Evolutionary conservation across 1,140 invertebrate species (phyloP), one percentile per base, ranked within the genome.

Genomic region (Marisa cornuarietis): DNA sequence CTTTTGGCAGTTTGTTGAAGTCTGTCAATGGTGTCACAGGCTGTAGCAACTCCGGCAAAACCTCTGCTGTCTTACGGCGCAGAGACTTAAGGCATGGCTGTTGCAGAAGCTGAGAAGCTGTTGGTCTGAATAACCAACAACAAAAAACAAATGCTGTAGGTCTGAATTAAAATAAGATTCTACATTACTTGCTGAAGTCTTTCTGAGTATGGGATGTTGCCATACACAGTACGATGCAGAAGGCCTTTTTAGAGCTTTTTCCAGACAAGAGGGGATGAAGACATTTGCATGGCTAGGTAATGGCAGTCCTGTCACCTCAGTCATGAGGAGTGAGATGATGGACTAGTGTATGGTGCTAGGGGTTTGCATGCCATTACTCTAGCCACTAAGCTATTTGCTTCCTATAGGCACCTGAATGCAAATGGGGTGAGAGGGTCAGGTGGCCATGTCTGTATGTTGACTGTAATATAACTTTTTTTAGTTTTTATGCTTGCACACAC

Each of bases 1-100:
- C 83, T 86, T 83, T 87, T 22, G 85, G 84, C 51, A 85, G 72
- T 63, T 82, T 83, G 49, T 81, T 81, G 42, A 75, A 92, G 93
- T 93, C 91, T 73, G 91, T 91, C 71, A 93, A 89, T 49, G 93
- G 92, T 80, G 92, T 90, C 26, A 93, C 92, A 79, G 91, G 91
- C 76, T 92, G 91, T 54, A 94, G 85, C 78, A 93, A 88, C 78
- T 92, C 91, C 2, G 91, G 89, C 69, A 93, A 85, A 62, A 86
- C 78, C 74, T 87, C 84, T 24, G 81, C 79, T 69, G 82, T 86
- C 79, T 86, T 87, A 71, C 88, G 88, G 71, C 86, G 85, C 26
- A 87, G 73, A 79, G 90, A 88, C 89, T 95, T 96, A 85, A 96
- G 95, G 90, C 96, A 96, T 14, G 93, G 91, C 88, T 97, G 95